phyloP scores from a whole-genome alignment of 2,888 invertebrate species.

The Neoitamus cyanurus region DNA sequence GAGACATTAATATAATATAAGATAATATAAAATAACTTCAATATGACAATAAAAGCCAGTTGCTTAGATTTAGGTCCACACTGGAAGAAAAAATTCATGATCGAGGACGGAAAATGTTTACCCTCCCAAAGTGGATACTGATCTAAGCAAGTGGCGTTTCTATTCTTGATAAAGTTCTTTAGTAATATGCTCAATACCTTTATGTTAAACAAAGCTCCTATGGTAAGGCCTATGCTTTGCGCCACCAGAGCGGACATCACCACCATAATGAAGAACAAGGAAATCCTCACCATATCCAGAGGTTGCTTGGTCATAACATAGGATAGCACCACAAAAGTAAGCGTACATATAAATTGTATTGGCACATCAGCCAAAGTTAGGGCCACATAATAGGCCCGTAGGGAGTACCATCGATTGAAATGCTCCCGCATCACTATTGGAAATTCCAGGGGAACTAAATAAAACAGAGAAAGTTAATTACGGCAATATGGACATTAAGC shows the following conservation, averaged over 20 bases:
- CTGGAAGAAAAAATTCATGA: no score
- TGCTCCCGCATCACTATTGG: constrained; percentile 84
- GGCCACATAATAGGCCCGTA: constrained; percentile 84
- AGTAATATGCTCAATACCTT: constrained; percentile 71
- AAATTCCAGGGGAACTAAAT: constrained; percentile 84
- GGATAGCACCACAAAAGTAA: constrained; percentile 80
- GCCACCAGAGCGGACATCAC: constrained; percentile 84
- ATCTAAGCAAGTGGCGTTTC: no score
- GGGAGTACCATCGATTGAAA: constrained; percentile 90
- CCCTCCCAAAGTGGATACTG: no score
- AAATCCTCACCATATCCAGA: constrained; percentile 76
- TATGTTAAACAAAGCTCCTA: constrained; percentile 83
- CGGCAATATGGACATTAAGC: not conserved
- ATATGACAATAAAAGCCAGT: not conserved
- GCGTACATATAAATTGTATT: constrained; percentile 80
- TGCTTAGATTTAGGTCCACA: no score
- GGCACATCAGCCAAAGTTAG: constrained; percentile 85
- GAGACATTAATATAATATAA: no score
- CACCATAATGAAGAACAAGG: constrained; percentile 77
- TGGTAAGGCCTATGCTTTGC: constrained; percentile 85
- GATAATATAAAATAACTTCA: not conserved
- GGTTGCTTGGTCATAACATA: constrained; percentile 92
- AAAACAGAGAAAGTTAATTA: constrained; percentile 28
- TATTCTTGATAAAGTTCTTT: no score
- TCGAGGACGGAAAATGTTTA: no score